phyloP scores from a whole-genome alignment of 2,888 invertebrate genomes.

The Phymatocera aterrima region DNA sequence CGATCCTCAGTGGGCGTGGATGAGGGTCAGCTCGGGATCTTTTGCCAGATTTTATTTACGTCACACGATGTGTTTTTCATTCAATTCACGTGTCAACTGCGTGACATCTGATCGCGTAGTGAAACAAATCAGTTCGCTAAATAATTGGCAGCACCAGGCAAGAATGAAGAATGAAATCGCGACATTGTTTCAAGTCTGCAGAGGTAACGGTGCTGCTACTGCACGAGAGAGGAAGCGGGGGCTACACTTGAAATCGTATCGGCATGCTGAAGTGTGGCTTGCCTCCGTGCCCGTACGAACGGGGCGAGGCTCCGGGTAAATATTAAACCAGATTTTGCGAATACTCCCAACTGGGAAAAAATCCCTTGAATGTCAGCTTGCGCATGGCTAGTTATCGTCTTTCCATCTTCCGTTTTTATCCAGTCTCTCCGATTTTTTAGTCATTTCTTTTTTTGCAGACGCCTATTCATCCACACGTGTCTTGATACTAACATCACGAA shows the following conservation, averaged over 20 bases:
- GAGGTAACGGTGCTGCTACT: too few relatives aligned
- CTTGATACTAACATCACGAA: neutral
- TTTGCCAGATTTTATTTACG: conserved; percentile 33
- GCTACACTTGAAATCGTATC: too few relatives aligned
- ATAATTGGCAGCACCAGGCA: neutral
- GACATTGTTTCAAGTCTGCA: neutral
- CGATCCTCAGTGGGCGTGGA: neutral
- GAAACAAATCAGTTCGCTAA: conserved; percentile 2
- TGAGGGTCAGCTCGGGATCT: neutral
- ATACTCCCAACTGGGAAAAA: too few relatives aligned
- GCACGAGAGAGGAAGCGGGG: neutral
- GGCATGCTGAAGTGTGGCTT: too few relatives aligned
- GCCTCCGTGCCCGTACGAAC: too few relatives aligned
- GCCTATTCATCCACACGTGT: neutral
- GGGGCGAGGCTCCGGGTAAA: too few relatives aligned
- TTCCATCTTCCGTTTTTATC: neutral
- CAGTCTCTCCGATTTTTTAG: neutral
- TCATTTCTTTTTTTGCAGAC: neutral
- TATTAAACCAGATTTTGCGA: too few relatives aligned
- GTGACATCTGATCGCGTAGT: conserved; percentile 19
- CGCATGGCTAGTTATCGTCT: neutral
- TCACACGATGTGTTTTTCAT: conserved; percentile 18
- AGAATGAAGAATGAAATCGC: neutral
- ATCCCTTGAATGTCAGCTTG: neutral
- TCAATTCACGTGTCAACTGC: conserved; percentile 31